Conservation (phyloP, 2,888 invertebrate genomes). For the Ormia ochracea region DNA sequence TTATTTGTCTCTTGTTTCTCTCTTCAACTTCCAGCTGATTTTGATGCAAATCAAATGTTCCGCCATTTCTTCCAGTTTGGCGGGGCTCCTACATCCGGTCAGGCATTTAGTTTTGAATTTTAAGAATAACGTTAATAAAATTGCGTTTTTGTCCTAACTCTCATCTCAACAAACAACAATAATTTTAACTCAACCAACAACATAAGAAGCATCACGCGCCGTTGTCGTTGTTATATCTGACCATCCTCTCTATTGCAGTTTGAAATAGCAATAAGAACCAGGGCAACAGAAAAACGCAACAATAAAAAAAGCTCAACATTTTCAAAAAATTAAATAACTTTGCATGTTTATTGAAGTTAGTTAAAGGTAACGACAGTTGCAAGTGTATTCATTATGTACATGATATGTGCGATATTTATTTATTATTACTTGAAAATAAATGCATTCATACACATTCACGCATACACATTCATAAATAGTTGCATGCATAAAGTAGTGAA, state of each 20-base stretch:
- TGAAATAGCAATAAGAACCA: constrained; percentile 21
- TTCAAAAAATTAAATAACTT: constrained; percentile 21
- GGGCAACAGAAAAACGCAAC: constrained; percentile 22
- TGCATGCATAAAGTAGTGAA: no score
- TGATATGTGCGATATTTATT: no score
- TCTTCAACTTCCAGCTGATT: constrained; percentile 80
- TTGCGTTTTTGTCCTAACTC: constrained; percentile 44
- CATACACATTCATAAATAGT: no score
- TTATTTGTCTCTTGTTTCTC: constrained; percentile 39
- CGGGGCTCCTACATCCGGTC: constrained; percentile 80
- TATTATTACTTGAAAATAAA: constrained; percentile 28
- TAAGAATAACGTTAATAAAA: constrained; percentile 63
- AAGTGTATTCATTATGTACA: constrained; percentile 3
- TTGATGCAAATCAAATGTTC: constrained; percentile 91
- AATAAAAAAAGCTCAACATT: background rate
- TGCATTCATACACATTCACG: no score
- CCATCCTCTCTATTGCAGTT: background rate
- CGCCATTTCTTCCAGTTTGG: constrained; percentile 86
- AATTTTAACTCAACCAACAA: constrained; percentile 7
- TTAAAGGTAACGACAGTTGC: background rate
- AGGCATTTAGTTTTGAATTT: constrained; percentile 74
- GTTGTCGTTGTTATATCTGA: constrained; percentile 25
- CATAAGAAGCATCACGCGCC: constrained; percentile 46
- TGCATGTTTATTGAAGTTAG: constrained; percentile 43
- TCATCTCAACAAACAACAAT: constrained; percentile 6